These are phyloP conservation scores for Peromyscus leucopus DNA, from an alignment of 2,113 vertebrate genomes.

Conservation along the genomic window DNA sequence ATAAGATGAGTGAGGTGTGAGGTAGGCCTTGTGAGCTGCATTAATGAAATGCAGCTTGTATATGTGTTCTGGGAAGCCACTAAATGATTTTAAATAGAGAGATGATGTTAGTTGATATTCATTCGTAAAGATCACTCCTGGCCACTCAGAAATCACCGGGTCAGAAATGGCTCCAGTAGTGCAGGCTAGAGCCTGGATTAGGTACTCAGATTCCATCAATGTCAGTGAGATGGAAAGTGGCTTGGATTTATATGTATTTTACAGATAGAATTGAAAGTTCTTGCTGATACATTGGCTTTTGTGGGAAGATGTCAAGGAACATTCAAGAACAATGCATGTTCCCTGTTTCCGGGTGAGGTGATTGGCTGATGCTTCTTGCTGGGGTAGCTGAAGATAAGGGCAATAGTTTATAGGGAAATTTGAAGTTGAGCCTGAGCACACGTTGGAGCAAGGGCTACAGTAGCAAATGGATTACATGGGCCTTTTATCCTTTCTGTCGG, in stretches of 20 bases:
- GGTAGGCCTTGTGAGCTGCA: not conserved
- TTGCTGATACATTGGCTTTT: constrained; percentile 12
- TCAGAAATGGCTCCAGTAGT: not conserved
- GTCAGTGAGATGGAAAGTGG: not conserved
- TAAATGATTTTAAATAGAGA: constrained; percentile 21
- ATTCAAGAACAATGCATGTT: not conserved
- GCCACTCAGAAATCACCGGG: not conserved
- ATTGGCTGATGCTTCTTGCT: not conserved
- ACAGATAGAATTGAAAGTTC: not conserved
- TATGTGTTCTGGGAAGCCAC: not conserved
- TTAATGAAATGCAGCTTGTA: not conserved
- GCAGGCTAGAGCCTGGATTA: not conserved
- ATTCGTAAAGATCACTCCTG: not conserved
- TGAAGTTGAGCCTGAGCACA: not conserved
- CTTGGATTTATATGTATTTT: not conserved
- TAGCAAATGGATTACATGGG: not conserved
- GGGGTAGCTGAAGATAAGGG: not conserved
- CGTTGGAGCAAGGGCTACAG: not conserved
- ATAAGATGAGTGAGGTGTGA: not conserved
- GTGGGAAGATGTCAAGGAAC: not conserved
- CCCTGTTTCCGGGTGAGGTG: not conserved
- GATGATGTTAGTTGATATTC: not conserved
- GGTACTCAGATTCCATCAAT: not conserved
- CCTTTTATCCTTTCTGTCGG: not conserved
- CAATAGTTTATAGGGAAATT: not conserved